Evolutionary conservation across 2,113 vertebrate genomes (phyloP), one percentile per base, ranked within the genome.

Genomic region (Cepphus grylle): DNA sequence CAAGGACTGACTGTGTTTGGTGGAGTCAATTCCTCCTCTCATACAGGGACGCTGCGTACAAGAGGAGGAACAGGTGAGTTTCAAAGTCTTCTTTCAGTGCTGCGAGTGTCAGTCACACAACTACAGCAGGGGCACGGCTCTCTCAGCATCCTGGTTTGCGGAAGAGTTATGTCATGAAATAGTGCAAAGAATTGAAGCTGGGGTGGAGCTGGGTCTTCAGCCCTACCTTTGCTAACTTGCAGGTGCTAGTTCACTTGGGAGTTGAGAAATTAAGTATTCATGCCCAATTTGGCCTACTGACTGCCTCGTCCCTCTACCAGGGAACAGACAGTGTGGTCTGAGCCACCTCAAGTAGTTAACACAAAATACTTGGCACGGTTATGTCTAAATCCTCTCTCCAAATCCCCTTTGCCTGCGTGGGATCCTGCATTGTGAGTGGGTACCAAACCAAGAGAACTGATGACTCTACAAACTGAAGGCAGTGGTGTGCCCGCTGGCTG

Each of bases 1-100:
- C 99, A 99, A 96, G 98, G 99, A 47, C 97, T 99, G 98, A 98
- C 99, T 0, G 99, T 99, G 91, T 99, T 99, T 27, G 99, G 99
- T 59, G 99, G 99, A 53, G 98, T 99, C 94, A 99, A 98, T 97
- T 98, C 99, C 34, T 99, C 99, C 15, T 98, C 99, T 91, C 98
- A 99, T 92, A 99, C 99, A 3, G 99, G 99, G 70, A 99, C 99
- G 0, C 97, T 99, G 94, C 98, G 99, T 40, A 99, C 98, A 7
- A 99, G 99, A 81, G 99, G 99, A 58, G 99, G 99, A 80, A 99
- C 99, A 83, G 99, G 99, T 99, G 96, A 97, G 97, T 67, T 52
- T 66, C 9, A 5, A 81, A 42, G 20, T 34, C 40, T 86, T 65
- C 32, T 34, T 80, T 80, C 49, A 21, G 65, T 89, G 65, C 65